Evolutionary conservation across 1,140 invertebrate genomes (phyloP).

Genomic region (Metopolophium dirhodum): DNA sequence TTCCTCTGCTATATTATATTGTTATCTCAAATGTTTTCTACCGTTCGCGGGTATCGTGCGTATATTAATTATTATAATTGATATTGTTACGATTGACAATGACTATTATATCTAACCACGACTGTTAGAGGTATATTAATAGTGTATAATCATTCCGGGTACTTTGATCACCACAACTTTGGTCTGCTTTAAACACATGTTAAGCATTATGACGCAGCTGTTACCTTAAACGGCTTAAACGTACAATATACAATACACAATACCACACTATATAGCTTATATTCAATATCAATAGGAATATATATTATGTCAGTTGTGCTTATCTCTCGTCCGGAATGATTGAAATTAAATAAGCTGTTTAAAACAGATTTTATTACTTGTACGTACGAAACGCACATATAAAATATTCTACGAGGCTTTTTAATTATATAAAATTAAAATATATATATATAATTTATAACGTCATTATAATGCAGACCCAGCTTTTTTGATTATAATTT

Average conservation of each 20-base stretch:
- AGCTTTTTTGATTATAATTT: neutral
- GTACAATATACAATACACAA: no score
- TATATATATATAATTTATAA: neutral
- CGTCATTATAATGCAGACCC: neutral
- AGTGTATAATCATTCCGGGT: neutral
- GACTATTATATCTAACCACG: neutral
- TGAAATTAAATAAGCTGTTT: neutral
- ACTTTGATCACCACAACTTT: neutral
- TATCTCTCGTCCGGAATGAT: neutral
- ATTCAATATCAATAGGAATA: neutral
- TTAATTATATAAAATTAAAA: neutral
- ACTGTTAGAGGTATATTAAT: neutral
- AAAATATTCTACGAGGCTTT: neutral
- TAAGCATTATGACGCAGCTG: no score
- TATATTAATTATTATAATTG: neutral
- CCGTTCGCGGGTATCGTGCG: neutral
- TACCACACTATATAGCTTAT: no score
- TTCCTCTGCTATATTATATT: neutral
- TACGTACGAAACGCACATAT: neutral
- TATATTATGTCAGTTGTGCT: neutral
- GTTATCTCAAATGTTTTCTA: neutral
- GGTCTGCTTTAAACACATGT: neutral
- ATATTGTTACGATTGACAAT: neutral
- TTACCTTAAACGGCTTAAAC: no score
- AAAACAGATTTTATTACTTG: neutral